Evolutionary conservation across 1,140 invertebrate genomes (phyloP).

Genomic region (Brachionus calyciflorus): DNA sequence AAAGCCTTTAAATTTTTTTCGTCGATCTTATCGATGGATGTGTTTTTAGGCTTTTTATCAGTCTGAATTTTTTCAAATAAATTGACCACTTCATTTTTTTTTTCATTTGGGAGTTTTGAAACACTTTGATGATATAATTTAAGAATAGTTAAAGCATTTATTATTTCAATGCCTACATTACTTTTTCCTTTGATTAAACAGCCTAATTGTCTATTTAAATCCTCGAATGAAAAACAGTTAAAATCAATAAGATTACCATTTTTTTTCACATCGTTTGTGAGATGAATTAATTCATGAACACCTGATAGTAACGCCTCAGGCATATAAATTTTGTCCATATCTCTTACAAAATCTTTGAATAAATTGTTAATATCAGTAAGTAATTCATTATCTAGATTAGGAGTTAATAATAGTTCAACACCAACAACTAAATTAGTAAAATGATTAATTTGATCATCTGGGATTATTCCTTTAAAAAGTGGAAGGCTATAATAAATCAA

Average conservation of each 20-base stretch:
- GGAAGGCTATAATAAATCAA: neutral
- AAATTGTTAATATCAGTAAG: neutral
- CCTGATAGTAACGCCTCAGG: neutral
- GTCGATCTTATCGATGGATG: too few species aligned
- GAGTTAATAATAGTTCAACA: neutral
- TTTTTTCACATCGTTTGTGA: neutral
- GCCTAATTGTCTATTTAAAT: neutral
- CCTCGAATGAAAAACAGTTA: neutral
- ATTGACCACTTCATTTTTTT: neutral
- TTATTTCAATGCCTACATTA: neutral
- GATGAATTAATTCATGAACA: neutral
- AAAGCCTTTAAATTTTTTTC: too few species aligned
- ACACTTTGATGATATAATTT: neutral
- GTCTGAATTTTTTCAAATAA: too few species aligned
- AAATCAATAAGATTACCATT: neutral
- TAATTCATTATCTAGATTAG: neutral
- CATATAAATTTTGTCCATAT: neutral
- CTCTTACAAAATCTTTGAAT: conserved; percentile 15
- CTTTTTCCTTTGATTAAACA: neutral
- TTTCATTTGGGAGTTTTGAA: neutral
- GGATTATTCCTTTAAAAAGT: neutral
- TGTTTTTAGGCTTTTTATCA: too few species aligned
- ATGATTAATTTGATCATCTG: neutral
- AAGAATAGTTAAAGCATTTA: neutral
- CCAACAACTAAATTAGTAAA: neutral